phyloP scores from a whole-genome alignment of 2,797 vertebrate species.

The Pangasius sanitwongsei region DNA sequence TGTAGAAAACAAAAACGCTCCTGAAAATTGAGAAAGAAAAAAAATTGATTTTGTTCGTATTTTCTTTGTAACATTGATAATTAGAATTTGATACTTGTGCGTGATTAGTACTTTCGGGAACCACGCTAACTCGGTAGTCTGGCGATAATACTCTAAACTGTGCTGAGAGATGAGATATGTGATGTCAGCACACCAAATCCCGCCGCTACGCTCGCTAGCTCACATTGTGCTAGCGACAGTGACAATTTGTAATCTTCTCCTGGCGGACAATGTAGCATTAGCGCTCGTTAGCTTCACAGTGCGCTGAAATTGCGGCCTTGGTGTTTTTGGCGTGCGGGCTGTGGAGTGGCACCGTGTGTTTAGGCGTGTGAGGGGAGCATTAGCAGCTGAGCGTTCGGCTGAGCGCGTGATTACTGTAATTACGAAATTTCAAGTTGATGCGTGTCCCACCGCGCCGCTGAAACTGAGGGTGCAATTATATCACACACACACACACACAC shows the following conservation, averaged over 20 bases:
- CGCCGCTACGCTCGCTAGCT: constrained; percentile 29
- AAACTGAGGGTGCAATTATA: constrained; percentile 67
- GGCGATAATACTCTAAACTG: neutral
- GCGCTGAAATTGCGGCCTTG: constrained; percentile 63
- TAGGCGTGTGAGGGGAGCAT: constrained; percentile 62
- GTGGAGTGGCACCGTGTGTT: constrained; percentile 65
- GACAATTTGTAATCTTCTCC: constrained; percentile 44
- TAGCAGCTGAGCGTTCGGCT: constrained; percentile 65
- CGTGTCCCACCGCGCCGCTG: constrained; percentile 60
- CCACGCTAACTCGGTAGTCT: too few relatives aligned
- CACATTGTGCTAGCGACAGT: constrained; percentile 31
- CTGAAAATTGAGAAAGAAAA: neutral
- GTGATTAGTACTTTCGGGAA: neutral
- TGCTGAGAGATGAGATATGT: neutral
- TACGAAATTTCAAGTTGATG: constrained; percentile 73
- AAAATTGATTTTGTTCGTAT: neutral
- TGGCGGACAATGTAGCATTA: constrained; percentile 54
- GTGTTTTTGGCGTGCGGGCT: constrained; percentile 61
- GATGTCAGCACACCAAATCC: neutral
- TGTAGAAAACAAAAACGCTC: neutral
- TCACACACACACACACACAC: constrained; percentile 34
- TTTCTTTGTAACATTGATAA: neutral
- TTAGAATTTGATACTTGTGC: neutral
- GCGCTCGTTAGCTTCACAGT: constrained; percentile 53
- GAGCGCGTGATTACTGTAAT: constrained; percentile 75